Evolutionary conservation across 2,113 vertebrate species (phyloP).

Genomic region (Microcebus murinus): DNA sequence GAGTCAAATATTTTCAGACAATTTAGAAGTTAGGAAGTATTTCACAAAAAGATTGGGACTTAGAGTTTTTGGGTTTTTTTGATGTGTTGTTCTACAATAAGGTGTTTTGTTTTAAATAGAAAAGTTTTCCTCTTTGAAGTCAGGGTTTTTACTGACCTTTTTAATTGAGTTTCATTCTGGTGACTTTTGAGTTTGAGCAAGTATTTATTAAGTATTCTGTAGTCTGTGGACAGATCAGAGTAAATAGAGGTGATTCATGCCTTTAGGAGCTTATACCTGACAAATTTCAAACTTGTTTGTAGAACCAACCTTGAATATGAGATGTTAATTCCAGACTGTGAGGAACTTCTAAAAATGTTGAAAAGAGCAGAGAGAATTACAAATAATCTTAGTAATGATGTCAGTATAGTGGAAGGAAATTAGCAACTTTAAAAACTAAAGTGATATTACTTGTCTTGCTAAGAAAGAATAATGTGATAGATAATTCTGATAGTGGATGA

Average conservation of each 20-base stretch:
- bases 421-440: background rate
- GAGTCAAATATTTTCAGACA: slow-evolving; percentile 16
- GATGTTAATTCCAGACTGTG: background rate
- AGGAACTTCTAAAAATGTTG: background rate
- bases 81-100: too few species aligned
- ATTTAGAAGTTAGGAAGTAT: background rate
- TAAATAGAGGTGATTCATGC: background rate
- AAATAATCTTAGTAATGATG: background rate
- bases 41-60: background rate
- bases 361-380: background rate
- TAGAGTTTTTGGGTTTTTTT: background rate
- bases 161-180: background rate
- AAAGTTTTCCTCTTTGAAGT: background rate
- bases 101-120: background rate
- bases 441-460: background rate
- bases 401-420: background rate
- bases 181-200: background rate
- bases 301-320: background rate
- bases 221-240: background rate
- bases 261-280: background rate
- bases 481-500: background rate
- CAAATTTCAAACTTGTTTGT: background rate
- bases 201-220: background rate
- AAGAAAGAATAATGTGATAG: background rate
- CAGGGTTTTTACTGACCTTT: background rate